phyloP scores from a whole-genome alignment of 2,888 invertebrate genomes.

The Nowickia ferox region DNA sequence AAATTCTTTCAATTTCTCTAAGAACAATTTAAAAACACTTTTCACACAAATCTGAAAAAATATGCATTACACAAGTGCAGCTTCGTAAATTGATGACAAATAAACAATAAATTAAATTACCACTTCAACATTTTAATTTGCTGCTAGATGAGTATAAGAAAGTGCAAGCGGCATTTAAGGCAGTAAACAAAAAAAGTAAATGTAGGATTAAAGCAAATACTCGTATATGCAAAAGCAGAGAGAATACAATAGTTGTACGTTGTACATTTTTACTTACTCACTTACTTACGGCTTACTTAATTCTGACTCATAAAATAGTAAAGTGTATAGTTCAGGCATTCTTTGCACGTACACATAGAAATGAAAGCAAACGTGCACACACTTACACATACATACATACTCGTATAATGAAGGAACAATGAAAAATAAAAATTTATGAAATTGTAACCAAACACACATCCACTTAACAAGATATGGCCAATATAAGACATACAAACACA shows the following conservation, averaged over 20 bases:
- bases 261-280: neutral
- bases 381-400: neutral
- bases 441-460: neutral
- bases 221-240: neutral
- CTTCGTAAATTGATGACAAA: constrained; percentile 74
- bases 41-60: neutral
- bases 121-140: constrained; percentile 76
- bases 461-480: constrained; percentile 32
- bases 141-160: constrained; percentile 20
- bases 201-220: constrained; percentile 23
- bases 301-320: constrained; percentile 10
- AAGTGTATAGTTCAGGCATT: constrained; percentile 21
- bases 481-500: constrained; percentile 34
- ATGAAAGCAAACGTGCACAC: neutral
- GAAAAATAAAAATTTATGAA: constrained; percentile 1
- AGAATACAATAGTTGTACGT: neutral
- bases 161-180: constrained; percentile 24
- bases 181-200: constrained; percentile 19
- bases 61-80: neutral
- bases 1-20: too few species aligned
- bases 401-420: neutral
- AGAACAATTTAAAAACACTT: neutral
- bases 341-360: constrained; percentile 31
- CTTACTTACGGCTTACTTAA: constrained; percentile 2
- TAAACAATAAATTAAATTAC: constrained; percentile 81